Evolutionary conservation across 2,888 invertebrate genomes (phyloP), one percentile per base, ranked within the genome.

Genomic region (Germaria angustata): DNA sequence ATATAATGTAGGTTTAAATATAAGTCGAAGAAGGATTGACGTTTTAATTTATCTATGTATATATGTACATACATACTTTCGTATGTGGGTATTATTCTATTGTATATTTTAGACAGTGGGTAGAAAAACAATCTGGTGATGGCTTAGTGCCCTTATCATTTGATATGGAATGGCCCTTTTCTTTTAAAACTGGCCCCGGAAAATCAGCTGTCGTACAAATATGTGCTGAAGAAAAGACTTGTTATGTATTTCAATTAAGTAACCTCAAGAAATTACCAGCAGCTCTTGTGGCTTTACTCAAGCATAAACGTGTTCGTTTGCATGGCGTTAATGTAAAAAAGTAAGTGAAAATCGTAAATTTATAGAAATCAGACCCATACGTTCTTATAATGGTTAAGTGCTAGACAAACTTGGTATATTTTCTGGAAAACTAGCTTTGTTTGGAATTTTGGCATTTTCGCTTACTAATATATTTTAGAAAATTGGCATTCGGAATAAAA

Each of bases 161-260:
- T 86, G 94, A 94, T 87, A 91, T 94, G 89, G 94, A 94, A 88
- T 94, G 94, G 94, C 94, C 94, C 5, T 94, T 94, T 86, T 92
- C 90, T 73, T 94, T 92, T 86, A 90, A 93, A 89, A 93, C 92
- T 0, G 94, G 93, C 4, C 90, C 93, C 22, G 93, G 93, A 2
- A 94, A 92, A 89, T 92, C 93, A 0, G 92, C 94, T 0, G 91
- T 94, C 2, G 93, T 94, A 59, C 94, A 94, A 89, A 91, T 94
- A 59, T 94, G 94, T 86, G 90, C 92, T 2, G 91, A 93, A 15
- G 89, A 92, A 55, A 86, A 89, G 15, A 88, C 90, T 36, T 94
- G 94, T 86, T 92, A 93, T 87, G 87, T 94, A 2, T 92, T 94
- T 55, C 94, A 94, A 83, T 88, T 94, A 13, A 92, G 91, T 83